These are phyloP conservation scores for Hippocampus comes DNA, from an alignment of 2,113 vertebrate species.

Conservation along the genomic window DNA sequence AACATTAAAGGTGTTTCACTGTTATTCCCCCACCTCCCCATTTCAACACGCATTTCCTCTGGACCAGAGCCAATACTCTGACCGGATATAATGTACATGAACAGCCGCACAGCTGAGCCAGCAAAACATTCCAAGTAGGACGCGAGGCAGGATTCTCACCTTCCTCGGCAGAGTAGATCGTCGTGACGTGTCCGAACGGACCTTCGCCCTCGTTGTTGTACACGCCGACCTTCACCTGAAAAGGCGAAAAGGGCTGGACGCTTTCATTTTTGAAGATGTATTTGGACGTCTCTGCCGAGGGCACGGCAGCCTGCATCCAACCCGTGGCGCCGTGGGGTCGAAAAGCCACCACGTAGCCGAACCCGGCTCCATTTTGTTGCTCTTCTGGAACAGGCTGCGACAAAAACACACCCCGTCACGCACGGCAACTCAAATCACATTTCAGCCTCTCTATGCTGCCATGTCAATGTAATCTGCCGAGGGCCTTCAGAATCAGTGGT, in stretches of 20 bases:
- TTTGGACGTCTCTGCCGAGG: slow-evolving; percentile 83
- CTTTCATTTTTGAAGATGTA: slow-evolving; percentile 95
- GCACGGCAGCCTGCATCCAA: slow-evolving; percentile 97
- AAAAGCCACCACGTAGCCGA: slow-evolving; percentile 96
- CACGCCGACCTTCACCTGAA: slow-evolving; percentile 92
- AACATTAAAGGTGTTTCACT: slow-evolving; percentile 38
- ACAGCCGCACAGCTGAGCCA: not conserved
- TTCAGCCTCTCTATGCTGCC: too few species aligned
- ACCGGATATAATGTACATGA: not conserved
- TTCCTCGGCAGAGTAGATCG: slow-evolving; percentile 94
- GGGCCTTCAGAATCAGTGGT: too few species aligned
- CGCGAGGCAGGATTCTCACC: slow-evolving; percentile 67
- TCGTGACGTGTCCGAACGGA: slow-evolving; percentile 82
- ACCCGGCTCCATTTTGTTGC: slow-evolving; percentile 91
- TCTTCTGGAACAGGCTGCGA: slow-evolving; percentile 92
- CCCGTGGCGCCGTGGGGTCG: slow-evolving; percentile 82
- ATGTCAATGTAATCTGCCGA: too few species aligned
- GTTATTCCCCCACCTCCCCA: not conserved
- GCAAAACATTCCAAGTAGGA: not conserved
- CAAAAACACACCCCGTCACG: not conserved
- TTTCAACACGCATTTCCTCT: slow-evolving; percentile 1
- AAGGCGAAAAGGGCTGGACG: slow-evolving; percentile 90
- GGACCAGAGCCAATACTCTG: not conserved
- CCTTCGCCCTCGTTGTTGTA: slow-evolving; percentile 97
- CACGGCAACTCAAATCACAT: too few species aligned